phyloP scores from a whole-genome alignment of 2,888 invertebrate genomes.

The Listrodromus nycthemerus region DNA sequence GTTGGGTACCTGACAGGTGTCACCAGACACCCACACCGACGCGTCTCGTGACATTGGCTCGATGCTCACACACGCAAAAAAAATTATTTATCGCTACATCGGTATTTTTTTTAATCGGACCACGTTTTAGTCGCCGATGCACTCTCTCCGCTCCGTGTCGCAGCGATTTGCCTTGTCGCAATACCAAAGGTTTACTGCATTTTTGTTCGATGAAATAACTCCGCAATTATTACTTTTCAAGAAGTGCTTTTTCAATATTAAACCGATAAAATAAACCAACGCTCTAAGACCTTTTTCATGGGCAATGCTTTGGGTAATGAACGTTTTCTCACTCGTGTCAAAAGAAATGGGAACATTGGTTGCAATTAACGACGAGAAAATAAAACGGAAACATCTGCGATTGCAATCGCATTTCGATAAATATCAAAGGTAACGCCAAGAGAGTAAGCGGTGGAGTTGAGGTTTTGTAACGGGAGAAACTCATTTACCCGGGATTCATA shows the following conservation, averaged over 20 bases:
- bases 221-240: not conserved
- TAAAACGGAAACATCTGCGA: not conserved
- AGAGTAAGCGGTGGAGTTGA: not conserved
- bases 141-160: constrained; percentile 5
- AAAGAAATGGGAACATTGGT: not conserved
- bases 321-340: not conserved
- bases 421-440: not conserved
- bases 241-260: not conserved
- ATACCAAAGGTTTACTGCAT: not conserved
- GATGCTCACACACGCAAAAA: constrained; percentile 62
- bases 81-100: constrained; percentile 69
- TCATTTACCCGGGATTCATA: constrained; percentile 1
- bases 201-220: not conserved
- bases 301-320: not conserved
- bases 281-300: not conserved
- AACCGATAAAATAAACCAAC: not conserved
- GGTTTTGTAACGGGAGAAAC: constrained; percentile 8
- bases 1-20: constrained; percentile 70
- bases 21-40: constrained; percentile 66
- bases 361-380: not conserved
- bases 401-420: not conserved
- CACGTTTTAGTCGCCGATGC: constrained; percentile 34
- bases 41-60: constrained; percentile 59
- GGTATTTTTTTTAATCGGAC: constrained; percentile 53
- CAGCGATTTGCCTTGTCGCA: not conserved